These are phyloP conservation scores for Colletes latitarsis DNA, from an alignment of 1,140 invertebrate species.

Conservation along the genomic window DNA sequence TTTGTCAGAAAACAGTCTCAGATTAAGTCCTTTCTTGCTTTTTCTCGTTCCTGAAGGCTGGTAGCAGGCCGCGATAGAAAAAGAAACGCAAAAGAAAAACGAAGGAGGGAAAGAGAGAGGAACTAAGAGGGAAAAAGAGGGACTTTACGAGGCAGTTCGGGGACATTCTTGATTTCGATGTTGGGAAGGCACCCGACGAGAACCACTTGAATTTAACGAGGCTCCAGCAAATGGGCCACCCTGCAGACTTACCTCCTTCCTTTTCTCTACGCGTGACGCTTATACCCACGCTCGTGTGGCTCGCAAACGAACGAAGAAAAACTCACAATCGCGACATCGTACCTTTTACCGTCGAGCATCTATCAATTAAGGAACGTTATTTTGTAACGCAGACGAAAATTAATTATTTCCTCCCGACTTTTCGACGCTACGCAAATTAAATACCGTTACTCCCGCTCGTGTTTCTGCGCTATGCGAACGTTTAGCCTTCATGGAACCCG, in stretches of 20 bases:
- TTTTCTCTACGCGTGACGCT: slow-evolving; percentile 55
- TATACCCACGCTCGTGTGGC: slow-evolving; percentile 47
- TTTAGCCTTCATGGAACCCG: no score
- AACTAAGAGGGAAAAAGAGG: slow-evolving; percentile 36
- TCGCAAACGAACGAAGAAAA: slow-evolving; percentile 40
- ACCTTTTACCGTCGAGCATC: slow-evolving; percentile 4
- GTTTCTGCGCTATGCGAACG: no score
- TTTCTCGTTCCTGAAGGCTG: slow-evolving; percentile 42
- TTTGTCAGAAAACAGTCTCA: slow-evolving; percentile 46
- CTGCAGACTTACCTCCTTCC: slow-evolving; percentile 64
- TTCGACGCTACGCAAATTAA: neutral
- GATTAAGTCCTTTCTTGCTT: slow-evolving; percentile 62
- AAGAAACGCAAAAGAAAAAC: slow-evolving; percentile 44
- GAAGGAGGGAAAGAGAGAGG: slow-evolving; percentile 45
- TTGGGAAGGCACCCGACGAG: slow-evolving; percentile 64
- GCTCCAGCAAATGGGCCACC: slow-evolving; percentile 70
- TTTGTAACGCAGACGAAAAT: no score
- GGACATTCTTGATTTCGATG: slow-evolving; percentile 74
- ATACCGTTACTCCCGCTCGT: no score
- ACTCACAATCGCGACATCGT: slow-evolving; percentile 47
- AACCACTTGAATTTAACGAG: slow-evolving; percentile 75
- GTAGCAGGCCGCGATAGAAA: slow-evolving; percentile 35
- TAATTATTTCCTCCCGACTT: neutral
- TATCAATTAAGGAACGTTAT: no score
- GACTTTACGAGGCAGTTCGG: slow-evolving; percentile 71